Evolutionary conservation across 30 jellyfish, hydroid and myxozoan genomes (phyloP).

Genomic region (Thelohanellus kitauei): DNA sequence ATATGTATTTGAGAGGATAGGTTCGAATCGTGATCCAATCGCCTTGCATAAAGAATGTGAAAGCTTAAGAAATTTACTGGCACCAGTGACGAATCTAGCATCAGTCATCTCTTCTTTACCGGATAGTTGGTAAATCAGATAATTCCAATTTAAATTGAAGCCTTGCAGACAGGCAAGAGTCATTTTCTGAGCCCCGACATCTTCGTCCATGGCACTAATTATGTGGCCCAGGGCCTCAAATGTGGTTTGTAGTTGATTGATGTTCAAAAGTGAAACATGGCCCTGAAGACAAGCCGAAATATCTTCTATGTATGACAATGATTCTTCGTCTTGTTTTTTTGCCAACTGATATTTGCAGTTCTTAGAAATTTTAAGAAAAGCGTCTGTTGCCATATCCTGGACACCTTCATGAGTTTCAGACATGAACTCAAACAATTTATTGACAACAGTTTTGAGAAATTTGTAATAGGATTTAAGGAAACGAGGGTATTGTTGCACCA

Average conservation of each 20-base stretch:
- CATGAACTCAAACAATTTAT: conserved; percentile 81
- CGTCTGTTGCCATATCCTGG: conserved; percentile 98
- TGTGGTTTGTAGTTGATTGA: conserved; percentile 35
- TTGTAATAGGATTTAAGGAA: conserved; percentile 80
- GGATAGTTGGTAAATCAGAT: not conserved
- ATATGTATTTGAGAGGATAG: not conserved
- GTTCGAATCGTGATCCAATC: not conserved
- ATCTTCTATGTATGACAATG: not conserved
- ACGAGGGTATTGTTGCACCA: conserved; percentile 90
- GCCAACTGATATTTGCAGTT: conserved; percentile 67
- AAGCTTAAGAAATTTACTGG: no score
- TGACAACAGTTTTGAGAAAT: conserved; percentile 75
- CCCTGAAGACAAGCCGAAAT: not conserved
- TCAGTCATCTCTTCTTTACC: not conserved
- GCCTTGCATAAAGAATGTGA: not conserved
- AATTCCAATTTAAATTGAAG: not conserved
- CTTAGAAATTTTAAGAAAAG: conserved; percentile 73
- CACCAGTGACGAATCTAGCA: no score
- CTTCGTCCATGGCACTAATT: conserved; percentile 25
- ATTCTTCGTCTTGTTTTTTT: conserved; percentile 12
- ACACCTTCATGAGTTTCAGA: conserved; percentile 97
- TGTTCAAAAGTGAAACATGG: not conserved
- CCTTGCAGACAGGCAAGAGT: not conserved
- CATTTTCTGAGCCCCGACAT: not conserved
- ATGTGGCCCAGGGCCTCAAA: conserved; percentile 93